Percentiles rank a stretch among this genome's conserved stretches.
Conservation (phyloP, 2,888 invertebrate genomes). For the Tipula helvola region DNA sequence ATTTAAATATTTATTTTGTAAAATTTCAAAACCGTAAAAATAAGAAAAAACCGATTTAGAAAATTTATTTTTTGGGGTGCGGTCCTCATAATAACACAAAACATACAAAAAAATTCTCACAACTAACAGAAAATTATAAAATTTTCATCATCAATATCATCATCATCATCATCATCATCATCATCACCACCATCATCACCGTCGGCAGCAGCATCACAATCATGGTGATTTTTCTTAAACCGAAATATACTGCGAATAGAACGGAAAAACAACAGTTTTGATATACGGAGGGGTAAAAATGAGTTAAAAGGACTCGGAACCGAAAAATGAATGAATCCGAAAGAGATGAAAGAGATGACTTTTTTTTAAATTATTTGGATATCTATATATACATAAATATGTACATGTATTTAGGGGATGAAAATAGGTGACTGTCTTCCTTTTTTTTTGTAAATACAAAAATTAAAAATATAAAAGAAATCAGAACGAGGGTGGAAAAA, state of each 20-base stretch:
- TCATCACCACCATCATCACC: neutral
- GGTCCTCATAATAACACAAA: conserved; percentile 14
- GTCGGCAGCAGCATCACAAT: neutral
- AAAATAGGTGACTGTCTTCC: neutral
- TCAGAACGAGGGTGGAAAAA: neutral
- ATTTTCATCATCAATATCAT: neutral
- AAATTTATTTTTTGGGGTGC: conserved; percentile 16
- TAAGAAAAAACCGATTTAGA: neutral
- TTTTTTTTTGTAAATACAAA: neutral
- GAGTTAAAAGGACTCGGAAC: neutral
- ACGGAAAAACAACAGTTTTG: neutral
- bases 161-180: neutral
- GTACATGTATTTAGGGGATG: neutral
- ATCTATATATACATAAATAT: neutral
- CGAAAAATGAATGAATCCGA: neutral
- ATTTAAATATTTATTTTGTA: neutral
- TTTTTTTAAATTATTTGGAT: neutral
- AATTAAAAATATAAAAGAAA: neutral
- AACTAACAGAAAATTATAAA: neutral
- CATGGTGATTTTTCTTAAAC: neutral
- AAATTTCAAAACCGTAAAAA: neutral
- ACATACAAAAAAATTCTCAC: conserved; percentile 1
- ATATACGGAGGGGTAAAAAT: neutral
- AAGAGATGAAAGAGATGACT: neutral
- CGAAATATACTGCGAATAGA: neutral